Conservation (phyloP, 2,113 vertebrate genomes). For the Vulpes ferrilata region DNA sequence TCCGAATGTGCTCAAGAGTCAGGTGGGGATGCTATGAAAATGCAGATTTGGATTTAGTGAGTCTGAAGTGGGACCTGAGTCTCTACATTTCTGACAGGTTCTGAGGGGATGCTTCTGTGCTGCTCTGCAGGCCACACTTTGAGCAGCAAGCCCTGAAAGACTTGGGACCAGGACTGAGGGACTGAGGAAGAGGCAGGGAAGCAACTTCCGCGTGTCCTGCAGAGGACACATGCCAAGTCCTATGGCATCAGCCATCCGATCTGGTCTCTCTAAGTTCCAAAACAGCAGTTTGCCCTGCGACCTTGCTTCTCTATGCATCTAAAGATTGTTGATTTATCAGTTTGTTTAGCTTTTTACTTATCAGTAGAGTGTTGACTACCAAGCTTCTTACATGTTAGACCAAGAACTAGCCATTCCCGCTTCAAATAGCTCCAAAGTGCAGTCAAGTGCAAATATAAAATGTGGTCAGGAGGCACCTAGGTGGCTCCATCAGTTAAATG, state of each 20-base stretch:
- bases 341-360: not conserved
- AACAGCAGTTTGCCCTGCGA: not conserved
- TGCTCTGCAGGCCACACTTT: not conserved
- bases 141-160: not conserved
- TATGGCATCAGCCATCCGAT: not conserved
- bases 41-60: not conserved
- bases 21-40: not conserved
- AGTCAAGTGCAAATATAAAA: not conserved
- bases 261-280: not conserved
- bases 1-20: not conserved
- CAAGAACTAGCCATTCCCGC: not conserved
- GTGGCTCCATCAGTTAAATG: not conserved
- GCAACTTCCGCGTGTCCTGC: rapidly evolving
- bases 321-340: not conserved
- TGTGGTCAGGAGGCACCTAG: not conserved
- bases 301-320: not conserved
- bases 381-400: not conserved
- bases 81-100: not conserved
- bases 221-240: not conserved
- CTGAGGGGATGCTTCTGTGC: not conserved
- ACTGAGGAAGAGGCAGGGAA: not conserved
- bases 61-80: not conserved
- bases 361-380: not conserved
- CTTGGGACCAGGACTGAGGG: not conserved
- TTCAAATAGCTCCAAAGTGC: not conserved